Percentiles rank a stretch among this genome's conserved stretches.
These are phyloP conservation scores for Ceratothoa steindachneri DNA, from an alignment of 2,888 invertebrate genomes.

Conservation along the genomic window DNA sequence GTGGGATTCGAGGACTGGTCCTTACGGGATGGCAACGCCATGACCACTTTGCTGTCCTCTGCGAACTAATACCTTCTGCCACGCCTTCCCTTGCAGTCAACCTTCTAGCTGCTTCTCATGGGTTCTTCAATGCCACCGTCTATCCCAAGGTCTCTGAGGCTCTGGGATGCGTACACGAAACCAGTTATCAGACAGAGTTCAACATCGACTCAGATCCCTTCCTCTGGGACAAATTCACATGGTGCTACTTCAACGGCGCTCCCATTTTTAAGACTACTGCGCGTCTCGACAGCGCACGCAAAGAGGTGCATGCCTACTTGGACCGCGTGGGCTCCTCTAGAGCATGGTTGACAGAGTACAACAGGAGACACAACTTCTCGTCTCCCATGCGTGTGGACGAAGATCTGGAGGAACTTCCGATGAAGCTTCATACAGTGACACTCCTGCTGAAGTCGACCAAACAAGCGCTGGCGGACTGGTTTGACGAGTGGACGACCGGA, in stretches of 20 bases:
- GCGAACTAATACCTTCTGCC: slow-evolving; percentile 51
- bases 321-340: slow-evolving; percentile 53
- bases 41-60: slow-evolving; percentile 52
- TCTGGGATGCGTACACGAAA: slow-evolving; percentile 58
- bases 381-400: slow-evolving; percentile 60
- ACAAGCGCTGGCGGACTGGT: slow-evolving; percentile 59
- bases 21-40: slow-evolving; percentile 58
- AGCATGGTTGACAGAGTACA: slow-evolving; percentile 69
- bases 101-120: slow-evolving; percentile 55
- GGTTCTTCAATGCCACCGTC: slow-evolving; percentile 61
- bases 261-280: slow-evolving; percentile 58
- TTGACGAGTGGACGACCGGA: slow-evolving; percentile 61
- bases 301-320: slow-evolving; percentile 54
- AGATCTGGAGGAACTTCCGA: slow-evolving; percentile 42
- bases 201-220: slow-evolving; percentile 61
- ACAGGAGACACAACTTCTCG: slow-evolving; percentile 61
- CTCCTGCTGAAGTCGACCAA: slow-evolving; percentile 59
- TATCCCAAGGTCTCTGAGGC: slow-evolving; percentile 56
- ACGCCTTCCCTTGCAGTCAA: slow-evolving; percentile 51
- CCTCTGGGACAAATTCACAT: slow-evolving; percentile 61
- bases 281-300: slow-evolving; percentile 54
- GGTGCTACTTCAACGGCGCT: slow-evolving; percentile 65
- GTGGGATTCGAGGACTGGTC: slow-evolving; percentile 58
- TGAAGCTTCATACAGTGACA: slow-evolving; percentile 34
- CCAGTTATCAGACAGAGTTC: slow-evolving; percentile 54